A percentile compares a stretch with the other conserved stretches of the same genome.
phyloP scores from a whole-genome alignment of 64 coral and sea anemone species.

The Stichodactyla mertensii region DNA sequence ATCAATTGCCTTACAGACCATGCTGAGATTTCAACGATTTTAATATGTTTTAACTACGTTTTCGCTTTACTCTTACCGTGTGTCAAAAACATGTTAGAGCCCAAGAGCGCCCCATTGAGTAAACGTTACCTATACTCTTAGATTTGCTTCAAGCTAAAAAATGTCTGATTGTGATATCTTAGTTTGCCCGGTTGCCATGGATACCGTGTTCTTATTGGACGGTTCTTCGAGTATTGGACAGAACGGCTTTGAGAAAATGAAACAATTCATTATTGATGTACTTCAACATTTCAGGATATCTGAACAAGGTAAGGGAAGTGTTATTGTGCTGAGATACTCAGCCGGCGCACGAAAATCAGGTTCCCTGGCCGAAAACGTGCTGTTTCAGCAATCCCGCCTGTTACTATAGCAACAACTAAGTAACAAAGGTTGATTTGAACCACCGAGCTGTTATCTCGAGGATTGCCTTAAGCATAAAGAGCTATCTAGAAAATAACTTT shows the following conservation, averaged over 20 bases:
- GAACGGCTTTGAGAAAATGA: background rate
- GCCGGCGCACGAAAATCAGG: background rate
- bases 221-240: conserved; percentile 17
- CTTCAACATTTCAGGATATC: conserved; percentile 9
- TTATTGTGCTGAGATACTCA: background rate
- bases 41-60: background rate
- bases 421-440: no score
- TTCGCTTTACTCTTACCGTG: background rate
- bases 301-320: background rate
- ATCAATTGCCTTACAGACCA: background rate
- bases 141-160: background rate
- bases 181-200: conserved; percentile 17
- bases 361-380: no score
- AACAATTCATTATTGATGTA: conserved; percentile 1
- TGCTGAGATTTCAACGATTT: background rate
- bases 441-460: no score
- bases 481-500: no score
- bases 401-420: no score
- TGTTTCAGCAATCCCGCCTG: no score
- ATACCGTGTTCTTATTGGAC: conserved; percentile 24
- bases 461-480: no score
- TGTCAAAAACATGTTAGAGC: background rate
- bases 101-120: background rate
- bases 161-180: background rate
- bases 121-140: background rate